Base-by-base conservation (phyloP, 2,797 vertebrate species). In the Premnoplex brunnescens region DNA sequence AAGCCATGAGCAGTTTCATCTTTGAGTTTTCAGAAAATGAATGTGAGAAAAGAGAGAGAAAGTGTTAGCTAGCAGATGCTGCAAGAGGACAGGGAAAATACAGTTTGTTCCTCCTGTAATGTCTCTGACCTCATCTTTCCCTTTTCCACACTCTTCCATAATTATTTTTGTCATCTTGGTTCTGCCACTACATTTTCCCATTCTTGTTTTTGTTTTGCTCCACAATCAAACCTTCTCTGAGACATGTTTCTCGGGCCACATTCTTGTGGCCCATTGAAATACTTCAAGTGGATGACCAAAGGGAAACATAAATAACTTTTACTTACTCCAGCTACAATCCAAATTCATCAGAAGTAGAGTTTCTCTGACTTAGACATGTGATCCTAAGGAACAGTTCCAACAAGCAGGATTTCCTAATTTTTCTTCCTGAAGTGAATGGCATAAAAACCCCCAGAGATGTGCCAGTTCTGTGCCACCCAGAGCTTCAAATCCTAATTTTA, bases 11-110 rank as follows among this genome's bases (percentile, higher is more conserved):
- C 73, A 71, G 89, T 85, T 95, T 88, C 83, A 81, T 96, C 95
- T 95, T 76, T 46, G 74, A 93, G 94, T 82, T 95, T 91, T 68
- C 80, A 96, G 89, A 95, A 96, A 95, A 94, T 77, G 77, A 60
- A 96, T 94, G 95, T 90, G 96, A 95, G 95, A 97, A 95, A 95
- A 94, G 67, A 93, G 83, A 91, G 90, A 93, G 88, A 93, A 95
- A 54, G 83, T 97, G 95, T 91, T 85, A 93, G 81, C 74, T 93
- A 95, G 83, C 89, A 95, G 94, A 95, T 86, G 94, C 93, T 96
- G 74, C 46, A 79, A 82, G 56, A 49, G 93, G 95, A 96, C 89
- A 90, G 32, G 88, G 72, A 94, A 89, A 91, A 96, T 95, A 91
- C 91, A 96, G 44, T 89, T 95, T 95, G 88, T 96, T 95, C 96